Evolutionary conservation across 2,888 invertebrate species (phyloP).

Genomic region (Tachina fera): DNA sequence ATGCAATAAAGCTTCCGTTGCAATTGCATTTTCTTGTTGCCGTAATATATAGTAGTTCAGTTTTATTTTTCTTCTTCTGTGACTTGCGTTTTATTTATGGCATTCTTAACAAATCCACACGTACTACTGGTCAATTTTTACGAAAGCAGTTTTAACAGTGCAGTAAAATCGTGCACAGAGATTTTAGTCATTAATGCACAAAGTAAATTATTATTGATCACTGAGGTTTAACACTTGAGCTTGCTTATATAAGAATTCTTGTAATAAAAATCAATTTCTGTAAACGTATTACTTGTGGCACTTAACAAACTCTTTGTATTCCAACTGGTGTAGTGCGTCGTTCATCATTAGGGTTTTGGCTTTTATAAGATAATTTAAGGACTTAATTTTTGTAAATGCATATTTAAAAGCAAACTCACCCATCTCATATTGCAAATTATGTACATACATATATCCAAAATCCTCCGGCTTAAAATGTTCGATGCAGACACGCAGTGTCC

Average conservation of each 20-base stretch:
- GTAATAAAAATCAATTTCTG: too few relatives aligned
- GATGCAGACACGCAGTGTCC: neutral
- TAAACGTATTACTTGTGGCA: too few relatives aligned
- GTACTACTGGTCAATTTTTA: constrained; percentile 21
- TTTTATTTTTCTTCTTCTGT: constrained; percentile 41
- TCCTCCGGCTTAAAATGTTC: constrained; percentile 2
- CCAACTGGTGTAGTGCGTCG: too few relatives aligned
- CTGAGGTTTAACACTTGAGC: too few relatives aligned
- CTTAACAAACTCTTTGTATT: too few relatives aligned
- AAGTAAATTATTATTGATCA: too few relatives aligned
- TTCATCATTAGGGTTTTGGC: too few relatives aligned
- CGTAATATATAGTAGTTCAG: neutral
- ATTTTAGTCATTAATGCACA: too few relatives aligned
- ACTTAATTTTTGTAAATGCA: too few relatives aligned
- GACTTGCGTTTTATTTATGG: constrained; percentile 49
- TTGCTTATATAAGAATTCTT: too few relatives aligned
- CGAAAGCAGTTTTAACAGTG: neutral
- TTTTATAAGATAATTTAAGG: too few relatives aligned
- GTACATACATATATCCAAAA: neutral
- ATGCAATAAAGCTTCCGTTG: constrained; percentile 44
- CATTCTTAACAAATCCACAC: constrained; percentile 47
- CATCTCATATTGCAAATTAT: neutral
- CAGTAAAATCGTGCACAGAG: too few relatives aligned
- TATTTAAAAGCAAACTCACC: neutral
- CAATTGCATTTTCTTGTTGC: constrained; percentile 30